These are phyloP conservation scores for Notospermus geniculatus DNA, from an alignment of 1,140 invertebrate species.

Conservation along the genomic window DNA sequence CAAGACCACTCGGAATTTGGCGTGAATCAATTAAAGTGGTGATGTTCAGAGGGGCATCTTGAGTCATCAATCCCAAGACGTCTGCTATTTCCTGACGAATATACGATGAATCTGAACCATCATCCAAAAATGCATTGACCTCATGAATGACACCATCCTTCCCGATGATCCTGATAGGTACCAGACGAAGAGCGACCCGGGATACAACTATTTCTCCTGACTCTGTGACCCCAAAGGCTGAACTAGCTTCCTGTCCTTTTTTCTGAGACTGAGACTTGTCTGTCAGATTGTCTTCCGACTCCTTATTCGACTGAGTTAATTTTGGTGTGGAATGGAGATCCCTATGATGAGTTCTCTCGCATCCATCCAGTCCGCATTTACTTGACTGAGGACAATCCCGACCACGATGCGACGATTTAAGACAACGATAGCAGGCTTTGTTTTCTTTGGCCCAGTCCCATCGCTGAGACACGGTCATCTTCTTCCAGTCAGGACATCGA, in stretches of 20 bases:
- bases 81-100: background rate
- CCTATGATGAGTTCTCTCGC: background rate
- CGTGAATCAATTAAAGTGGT: background rate
- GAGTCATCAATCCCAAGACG: background rate
- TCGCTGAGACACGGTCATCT: background rate
- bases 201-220: no score
- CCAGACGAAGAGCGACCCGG: background rate
- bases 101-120: background rate
- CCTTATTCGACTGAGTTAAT: background rate
- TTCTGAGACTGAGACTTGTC: background rate
- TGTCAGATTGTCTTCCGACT: background rate
- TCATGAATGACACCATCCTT: background rate
- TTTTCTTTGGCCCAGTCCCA: background rate
- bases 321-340: no score
- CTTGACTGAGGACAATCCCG: background rate
- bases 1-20: background rate
- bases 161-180: background rate
- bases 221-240: background rate
- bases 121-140: background rate
- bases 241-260: background rate
- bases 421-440: background rate
- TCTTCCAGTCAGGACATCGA: background rate
- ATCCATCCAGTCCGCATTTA: background rate
- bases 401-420: background rate
- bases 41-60: background rate